Evolutionary conservation across 2,888 invertebrate species (phyloP).

Genomic region (Heptascelio sp.): DNA sequence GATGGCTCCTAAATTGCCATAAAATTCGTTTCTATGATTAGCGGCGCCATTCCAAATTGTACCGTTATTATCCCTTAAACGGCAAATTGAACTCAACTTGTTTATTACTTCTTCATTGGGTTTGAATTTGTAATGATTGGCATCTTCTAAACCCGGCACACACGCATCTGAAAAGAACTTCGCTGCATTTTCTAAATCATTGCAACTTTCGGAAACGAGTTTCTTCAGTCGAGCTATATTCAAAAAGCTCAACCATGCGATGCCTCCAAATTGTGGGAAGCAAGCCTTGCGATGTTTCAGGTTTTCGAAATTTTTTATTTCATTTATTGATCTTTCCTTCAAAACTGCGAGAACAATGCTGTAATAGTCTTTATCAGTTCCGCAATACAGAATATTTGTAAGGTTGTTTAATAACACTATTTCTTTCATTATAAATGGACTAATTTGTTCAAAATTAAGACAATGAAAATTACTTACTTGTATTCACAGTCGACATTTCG

Average conservation of each 20-base stretch:
- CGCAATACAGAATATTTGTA: conserved; percentile 86
- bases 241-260: conserved; percentile 89
- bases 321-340: conserved; percentile 74
- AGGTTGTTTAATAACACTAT: no score
- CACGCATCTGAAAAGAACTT: conserved; percentile 87
- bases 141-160: conserved; percentile 87
- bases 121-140: conserved; percentile 81
- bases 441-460: no score
- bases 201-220: conserved; percentile 85
- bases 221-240: conserved; percentile 85
- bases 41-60: no score
- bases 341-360: conserved; percentile 86
- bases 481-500: no score
- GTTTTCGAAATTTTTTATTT: conserved; percentile 86
- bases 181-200: conserved; percentile 86
- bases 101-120: conserved; percentile 37
- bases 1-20: no score
- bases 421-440: no score
- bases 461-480: no score
- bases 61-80: no score
- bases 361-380: conserved; percentile 85
- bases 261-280: conserved; percentile 90
- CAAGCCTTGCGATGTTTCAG: conserved; percentile 87
- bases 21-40: no score
- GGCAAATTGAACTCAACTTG: conserved; percentile 77